These are phyloP conservation scores for Hippasteria phrygiana DNA, from an alignment of 53 echinoderm and acorn worm species.

Conservation along the genomic window DNA sequence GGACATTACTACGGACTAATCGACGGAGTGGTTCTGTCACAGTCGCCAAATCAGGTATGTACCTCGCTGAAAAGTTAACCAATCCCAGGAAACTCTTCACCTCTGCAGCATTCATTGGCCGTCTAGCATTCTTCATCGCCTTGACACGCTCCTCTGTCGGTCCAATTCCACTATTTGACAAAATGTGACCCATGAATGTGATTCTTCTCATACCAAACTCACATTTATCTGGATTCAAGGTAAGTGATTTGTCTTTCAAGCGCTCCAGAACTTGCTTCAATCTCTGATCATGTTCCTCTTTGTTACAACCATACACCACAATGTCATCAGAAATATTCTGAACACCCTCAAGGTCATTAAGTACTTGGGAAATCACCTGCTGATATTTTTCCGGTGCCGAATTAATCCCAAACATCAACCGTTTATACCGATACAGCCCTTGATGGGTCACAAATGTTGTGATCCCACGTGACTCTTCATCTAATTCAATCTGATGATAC, in stretches of 20 bases:
- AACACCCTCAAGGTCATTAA: slow-evolving; percentile 61
- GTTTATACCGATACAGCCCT: slow-evolving; percentile 70
- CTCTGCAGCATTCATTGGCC: slow-evolving; percentile 59
- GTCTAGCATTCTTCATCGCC: slow-evolving; percentile 59
- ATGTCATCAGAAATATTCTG: slow-evolving; percentile 79
- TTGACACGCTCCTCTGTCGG: slow-evolving; percentile 65
- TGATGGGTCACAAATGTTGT: slow-evolving; percentile 74
- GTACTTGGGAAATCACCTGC: slow-evolving; percentile 57
- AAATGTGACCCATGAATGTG: slow-evolving; percentile 64
- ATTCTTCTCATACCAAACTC: too few relatives aligned
- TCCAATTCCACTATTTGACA: slow-evolving; percentile 69
- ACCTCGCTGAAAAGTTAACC: slow-evolving; percentile 78
- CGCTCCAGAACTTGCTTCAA: slow-evolving; percentile 65
- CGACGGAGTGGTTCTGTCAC: slow-evolving; percentile 30
- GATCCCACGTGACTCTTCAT: slow-evolving; percentile 68
- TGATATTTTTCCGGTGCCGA: slow-evolving; percentile 76
- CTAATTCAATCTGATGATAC: slow-evolving; percentile 75
- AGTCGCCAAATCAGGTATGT: slow-evolving; percentile 55
- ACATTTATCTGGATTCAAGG: slow-evolving; percentile 73
- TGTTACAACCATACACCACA: slow-evolving; percentile 62
- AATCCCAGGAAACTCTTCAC: slow-evolving; percentile 76
- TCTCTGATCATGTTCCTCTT: slow-evolving; percentile 67
- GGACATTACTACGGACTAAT: neutral
- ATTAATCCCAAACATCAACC: slow-evolving; percentile 75
- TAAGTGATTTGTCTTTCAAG: slow-evolving; percentile 50